phyloP scores from a whole-genome alignment of 2,797 vertebrate species.

The Poeciliopsis infans region DNA sequence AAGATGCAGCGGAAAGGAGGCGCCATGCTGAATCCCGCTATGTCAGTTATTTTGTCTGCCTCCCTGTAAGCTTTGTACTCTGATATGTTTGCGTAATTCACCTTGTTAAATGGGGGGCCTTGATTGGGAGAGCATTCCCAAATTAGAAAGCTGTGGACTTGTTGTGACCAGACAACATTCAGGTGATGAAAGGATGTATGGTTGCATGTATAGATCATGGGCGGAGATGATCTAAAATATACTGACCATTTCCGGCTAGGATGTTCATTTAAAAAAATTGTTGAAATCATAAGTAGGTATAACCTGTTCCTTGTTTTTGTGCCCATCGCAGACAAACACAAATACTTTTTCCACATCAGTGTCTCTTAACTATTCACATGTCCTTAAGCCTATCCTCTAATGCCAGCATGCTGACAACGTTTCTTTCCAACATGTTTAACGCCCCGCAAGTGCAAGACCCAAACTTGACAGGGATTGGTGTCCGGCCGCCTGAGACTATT shows the following conservation, averaged over 20 bases:
- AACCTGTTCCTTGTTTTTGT: not conserved
- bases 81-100: slow-evolving; percentile 64
- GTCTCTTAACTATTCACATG: slow-evolving; percentile 69
- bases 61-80: slow-evolving; percentile 35
- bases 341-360: slow-evolving; percentile 62
- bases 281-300: slow-evolving; percentile 3
- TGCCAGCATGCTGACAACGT: slow-evolving; percentile 58
- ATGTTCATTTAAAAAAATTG: not conserved
- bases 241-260: not conserved
- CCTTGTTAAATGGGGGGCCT: slow-evolving; percentile 40
- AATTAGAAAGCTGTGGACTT: slow-evolving; percentile 37
- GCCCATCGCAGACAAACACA: slow-evolving; percentile 25
- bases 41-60: slow-evolving; percentile 56
- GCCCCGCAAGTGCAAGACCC: slow-evolving; percentile 54
- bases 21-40: slow-evolving; percentile 61
- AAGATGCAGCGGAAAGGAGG: slow-evolving; percentile 56
- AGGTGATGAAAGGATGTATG: slow-evolving; percentile 16
- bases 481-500: slow-evolving; percentile 81
- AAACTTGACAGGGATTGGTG: slow-evolving; percentile 55
- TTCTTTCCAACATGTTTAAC: slow-evolving; percentile 55
- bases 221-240: not conserved
- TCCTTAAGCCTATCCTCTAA: slow-evolving; percentile 59
- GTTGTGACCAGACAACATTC: slow-evolving; percentile 17
- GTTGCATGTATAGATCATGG: not conserved
- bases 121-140: slow-evolving; percentile 17